A percentile compares a stretch with the other conserved stretches of the same genome.
Conservation (phyloP, 2,113 vertebrate species). For the Lepus timidus region DNA sequence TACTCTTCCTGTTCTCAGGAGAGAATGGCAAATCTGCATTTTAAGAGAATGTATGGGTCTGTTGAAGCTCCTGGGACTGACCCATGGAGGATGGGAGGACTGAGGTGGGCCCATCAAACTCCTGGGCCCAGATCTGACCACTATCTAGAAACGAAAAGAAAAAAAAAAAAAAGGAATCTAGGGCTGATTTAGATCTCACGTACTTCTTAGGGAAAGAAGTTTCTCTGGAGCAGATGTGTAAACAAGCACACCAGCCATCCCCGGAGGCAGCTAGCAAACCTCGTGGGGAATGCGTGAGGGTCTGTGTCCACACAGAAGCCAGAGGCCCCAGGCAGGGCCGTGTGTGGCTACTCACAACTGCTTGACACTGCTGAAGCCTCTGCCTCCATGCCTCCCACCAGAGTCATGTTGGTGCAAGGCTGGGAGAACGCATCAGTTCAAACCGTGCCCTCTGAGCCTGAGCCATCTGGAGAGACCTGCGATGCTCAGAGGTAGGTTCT, state of each 20-base stretch:
- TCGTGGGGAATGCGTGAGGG: not conserved
- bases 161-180: not conserved
- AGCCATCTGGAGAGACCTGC: not conserved
- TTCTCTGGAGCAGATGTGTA: not conserved
- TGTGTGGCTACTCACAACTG: not conserved
- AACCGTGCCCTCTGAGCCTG: not conserved
- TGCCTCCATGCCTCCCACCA: not conserved
- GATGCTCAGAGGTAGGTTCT: not conserved
- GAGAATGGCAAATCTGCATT: not conserved
- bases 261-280: not conserved
- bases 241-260: constrained; percentile 27
- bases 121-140: not conserved
- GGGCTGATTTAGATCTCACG: not conserved
- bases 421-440: not conserved
- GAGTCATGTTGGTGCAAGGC: not conserved
- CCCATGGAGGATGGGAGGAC: not conserved
- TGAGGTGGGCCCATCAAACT: not conserved
- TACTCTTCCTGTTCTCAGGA: not conserved
- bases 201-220: not conserved
- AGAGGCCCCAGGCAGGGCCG: not conserved
- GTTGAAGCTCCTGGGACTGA: not conserved
- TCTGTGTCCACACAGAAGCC: not conserved
- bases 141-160: not conserved
- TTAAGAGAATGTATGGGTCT: not conserved
- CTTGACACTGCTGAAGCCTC: not conserved